Evolutionary conservation across 2,888 invertebrate genomes (phyloP), one percentile per base, ranked within the genome.

Genomic region (Criorhina ranunculi): DNA sequence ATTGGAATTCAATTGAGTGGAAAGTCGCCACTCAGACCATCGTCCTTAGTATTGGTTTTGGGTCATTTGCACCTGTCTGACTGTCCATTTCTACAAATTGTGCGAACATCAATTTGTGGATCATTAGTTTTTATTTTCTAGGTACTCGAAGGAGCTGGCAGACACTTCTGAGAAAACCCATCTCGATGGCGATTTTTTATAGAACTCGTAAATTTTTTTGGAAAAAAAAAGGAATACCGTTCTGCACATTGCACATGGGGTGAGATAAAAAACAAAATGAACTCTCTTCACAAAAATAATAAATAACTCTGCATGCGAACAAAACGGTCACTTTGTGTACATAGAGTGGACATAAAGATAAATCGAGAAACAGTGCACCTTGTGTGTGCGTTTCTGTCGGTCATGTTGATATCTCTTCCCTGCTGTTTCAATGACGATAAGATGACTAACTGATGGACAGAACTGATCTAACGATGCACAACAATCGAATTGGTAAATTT

Each of bases 51-150:
- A 42, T 70, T 57, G 75, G 64, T 55, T 24, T 69, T 60, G 19
- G 35, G 42, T 19, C 59, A 69, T 55, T 75, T 75, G 69, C 85
- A 85, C 85, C 85, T 85, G 85, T 66, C 35, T 66, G 5, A 8
- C 72, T 53, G 76, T 37, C 57, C 19, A 33, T 67, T 75, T 44
- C 17, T 44, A 8, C 40, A 40, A 57, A 40, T 33, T 64, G 42
- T 80, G 70, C 60, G 59, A 85, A 80, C 85, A 70, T 80, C 66
- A 85, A 80, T 85, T 80, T 85, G 75, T 80, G 80, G 75, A 80
- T 85, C 85, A 85, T 85, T 85, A 80, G 80, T 64, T 85, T 85
- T 85, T 80, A 85, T 85, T 46, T 70, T 53, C 35, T 69, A 35
- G 66, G 37, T 19, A 67, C 42, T 24, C 40, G 76, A 42, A 49